A percentile compares a stretch with the other conserved stretches of the same genome.
phyloP scores from a whole-genome alignment of 2,888 invertebrate species.

The Acanthosepion pharaonis region DNA sequence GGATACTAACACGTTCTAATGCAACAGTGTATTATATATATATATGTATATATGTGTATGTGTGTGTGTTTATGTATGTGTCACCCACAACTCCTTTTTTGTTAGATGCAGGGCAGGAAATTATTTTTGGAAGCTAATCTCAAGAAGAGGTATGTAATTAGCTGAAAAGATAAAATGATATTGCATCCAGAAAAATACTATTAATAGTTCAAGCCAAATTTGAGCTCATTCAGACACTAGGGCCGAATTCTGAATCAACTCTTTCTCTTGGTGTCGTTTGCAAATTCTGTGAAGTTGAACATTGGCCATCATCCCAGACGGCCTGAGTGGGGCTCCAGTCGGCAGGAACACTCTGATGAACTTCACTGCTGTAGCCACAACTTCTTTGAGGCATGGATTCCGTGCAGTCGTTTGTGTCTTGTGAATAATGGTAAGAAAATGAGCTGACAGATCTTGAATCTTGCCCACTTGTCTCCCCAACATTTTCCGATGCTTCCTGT shows the following conservation, averaged over 20 bases:
- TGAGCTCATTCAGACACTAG: background rate
- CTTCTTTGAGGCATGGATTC: background rate
- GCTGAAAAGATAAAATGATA: background rate
- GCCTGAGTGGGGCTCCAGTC: background rate
- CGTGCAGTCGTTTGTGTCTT: background rate
- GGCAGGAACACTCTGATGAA: background rate
- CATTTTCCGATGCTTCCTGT: background rate
- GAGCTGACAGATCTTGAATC: background rate
- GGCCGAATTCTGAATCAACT: background rate
- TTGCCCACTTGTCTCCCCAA: background rate
- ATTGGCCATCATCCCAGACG: background rate
- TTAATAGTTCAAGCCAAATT: background rate
- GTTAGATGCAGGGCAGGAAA: background rate
- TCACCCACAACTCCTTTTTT: too few species aligned
- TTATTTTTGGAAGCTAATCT: background rate
- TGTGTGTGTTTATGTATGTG: too few species aligned
- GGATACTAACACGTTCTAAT: too few species aligned
- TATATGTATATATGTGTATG: too few species aligned
- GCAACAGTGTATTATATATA: too few species aligned
- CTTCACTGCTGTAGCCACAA: background rate
- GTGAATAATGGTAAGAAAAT: background rate
- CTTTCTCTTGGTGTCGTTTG: background rate
- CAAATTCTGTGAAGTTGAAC: background rate
- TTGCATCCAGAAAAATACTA: background rate
- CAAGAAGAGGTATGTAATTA: background rate